Evolutionary conservation across 2,797 vertebrate genomes (phyloP), one percentile per base, ranked within the genome.

Genomic region (Myotis planiceps): DNA sequence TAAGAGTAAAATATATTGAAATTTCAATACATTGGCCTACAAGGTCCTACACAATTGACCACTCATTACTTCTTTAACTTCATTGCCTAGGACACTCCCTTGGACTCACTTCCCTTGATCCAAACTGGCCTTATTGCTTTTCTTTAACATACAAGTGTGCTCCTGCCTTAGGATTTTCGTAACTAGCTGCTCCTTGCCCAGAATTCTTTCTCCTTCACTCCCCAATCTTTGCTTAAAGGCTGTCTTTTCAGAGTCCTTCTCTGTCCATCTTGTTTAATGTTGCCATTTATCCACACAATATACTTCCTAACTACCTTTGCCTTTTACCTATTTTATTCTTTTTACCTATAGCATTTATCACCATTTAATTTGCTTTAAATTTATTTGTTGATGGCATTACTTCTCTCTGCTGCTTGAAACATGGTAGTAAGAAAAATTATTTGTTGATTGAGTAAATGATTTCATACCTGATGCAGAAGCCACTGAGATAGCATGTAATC

Each of bases 191-290:
- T 53, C 5, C 15, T 19, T 53, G 15, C 69, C 49, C 49, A 21
- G 39, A 82, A 75, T 87, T 97, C 10, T 93, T 69, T 87, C 39
- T 79, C 45, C 39, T 81, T 66, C 8, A 37, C 29, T 19, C 88
- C 9, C 45, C 12, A 66, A 27, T 42, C 60, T 94, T 94, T 83
- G 15, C 65, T 93, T 23, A 82, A 10, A 53, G 75, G 34, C 32
- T n/a, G 29, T 13, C 49, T 88, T 79, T 76, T 66, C 47, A 60
- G 29, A 53, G 45, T 75, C 21, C 4, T 95, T 74, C 16, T 81
- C 25, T 95, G 58, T 34, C 25, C 3, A 21, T 18, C 15, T 4
- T 37, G 6, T 55, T 89, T 68, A 85, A 94, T 88, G 66, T 34
- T 32, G 39, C 88, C 49, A 53, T 9, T n/a, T 86, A 45, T 89